Evolutionary conservation across 2,113 vertebrate genomes (phyloP).

Genomic region (Galemys pyrenaicus): DNA sequence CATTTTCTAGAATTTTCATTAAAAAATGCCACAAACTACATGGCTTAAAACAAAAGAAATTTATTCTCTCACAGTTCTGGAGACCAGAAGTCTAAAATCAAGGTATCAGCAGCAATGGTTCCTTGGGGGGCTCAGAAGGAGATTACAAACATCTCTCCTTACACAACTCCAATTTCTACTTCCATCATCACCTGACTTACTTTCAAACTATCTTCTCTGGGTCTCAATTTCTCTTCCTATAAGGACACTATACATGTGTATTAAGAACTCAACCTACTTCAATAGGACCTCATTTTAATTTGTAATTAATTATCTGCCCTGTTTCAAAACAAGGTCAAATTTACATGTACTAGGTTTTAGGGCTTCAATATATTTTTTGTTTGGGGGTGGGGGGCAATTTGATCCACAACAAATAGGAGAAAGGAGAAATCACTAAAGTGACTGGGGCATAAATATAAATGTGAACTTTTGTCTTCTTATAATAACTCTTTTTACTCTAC

Average conservation of each 20-base stretch:
- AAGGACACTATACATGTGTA: not conserved
- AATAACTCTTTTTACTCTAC: not conserved
- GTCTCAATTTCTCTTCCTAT: not conserved
- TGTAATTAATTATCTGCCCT: not conserved
- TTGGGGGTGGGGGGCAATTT: fast-evolving
- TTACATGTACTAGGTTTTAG: not conserved
- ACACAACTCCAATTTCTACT: not conserved
- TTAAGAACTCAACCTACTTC: not conserved
- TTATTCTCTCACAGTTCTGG: not conserved
- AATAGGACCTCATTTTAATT: not conserved
- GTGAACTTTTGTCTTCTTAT: not conserved
- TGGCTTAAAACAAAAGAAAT: not conserved
- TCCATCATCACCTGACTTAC: not conserved
- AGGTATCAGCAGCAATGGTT: not conserved
- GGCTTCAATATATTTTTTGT: not conserved
- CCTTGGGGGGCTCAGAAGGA: not conserved
- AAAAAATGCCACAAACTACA: not conserved
- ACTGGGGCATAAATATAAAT: not conserved
- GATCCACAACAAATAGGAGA: not conserved
- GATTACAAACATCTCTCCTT: not conserved
- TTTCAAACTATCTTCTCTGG: not conserved
- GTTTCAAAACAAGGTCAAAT: not conserved
- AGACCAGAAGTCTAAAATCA: not conserved
- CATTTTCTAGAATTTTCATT: not conserved
- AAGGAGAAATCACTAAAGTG: not conserved